Conservation (phyloP, 2,797 vertebrate genomes). For the Lacerta bilineata region DNA sequence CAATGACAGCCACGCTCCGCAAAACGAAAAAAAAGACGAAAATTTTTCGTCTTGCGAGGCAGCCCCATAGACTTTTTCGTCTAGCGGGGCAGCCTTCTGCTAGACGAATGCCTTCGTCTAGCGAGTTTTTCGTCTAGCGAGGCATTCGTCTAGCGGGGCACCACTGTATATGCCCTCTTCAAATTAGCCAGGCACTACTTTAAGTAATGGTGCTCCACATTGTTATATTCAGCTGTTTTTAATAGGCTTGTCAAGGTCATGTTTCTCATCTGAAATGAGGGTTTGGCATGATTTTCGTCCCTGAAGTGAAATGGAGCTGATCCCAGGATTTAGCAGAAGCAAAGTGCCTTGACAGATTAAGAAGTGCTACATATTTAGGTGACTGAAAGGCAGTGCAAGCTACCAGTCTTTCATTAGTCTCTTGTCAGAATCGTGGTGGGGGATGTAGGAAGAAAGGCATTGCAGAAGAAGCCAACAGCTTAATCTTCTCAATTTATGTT, state of each 20-base stretch:
- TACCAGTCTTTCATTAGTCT: constrained; percentile 39
- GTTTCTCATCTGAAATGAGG: neutral
- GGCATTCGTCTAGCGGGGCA: too few species aligned
- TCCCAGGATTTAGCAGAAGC: constrained; percentile 4
- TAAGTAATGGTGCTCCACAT: neutral
- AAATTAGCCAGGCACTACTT: neutral
- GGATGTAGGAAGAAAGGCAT: constrained; percentile 21
- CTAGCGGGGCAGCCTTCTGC: too few species aligned
- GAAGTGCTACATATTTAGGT: constrained; percentile 16
- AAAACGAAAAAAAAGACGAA: too few species aligned
- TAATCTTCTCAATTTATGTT: constrained; percentile 52
- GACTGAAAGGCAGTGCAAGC: constrained; percentile 18
- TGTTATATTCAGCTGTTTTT: neutral
- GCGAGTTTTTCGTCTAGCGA: too few species aligned
- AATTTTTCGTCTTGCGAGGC: too few species aligned
- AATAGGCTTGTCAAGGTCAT: neutral
- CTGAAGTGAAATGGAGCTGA: constrained; percentile 27
- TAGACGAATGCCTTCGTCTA: too few species aligned
- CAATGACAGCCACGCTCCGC: too few species aligned
- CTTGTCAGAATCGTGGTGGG: constrained; percentile 30
- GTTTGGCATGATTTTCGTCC: constrained; percentile 39
- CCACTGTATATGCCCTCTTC: neutral
- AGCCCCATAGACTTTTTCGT: too few species aligned
- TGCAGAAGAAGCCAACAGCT: constrained; percentile 30
- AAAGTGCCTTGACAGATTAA: constrained; percentile 3